Base-by-base conservation (phyloP, 1,140 invertebrate genomes). In the Acromyrmex heyeri region DNA sequence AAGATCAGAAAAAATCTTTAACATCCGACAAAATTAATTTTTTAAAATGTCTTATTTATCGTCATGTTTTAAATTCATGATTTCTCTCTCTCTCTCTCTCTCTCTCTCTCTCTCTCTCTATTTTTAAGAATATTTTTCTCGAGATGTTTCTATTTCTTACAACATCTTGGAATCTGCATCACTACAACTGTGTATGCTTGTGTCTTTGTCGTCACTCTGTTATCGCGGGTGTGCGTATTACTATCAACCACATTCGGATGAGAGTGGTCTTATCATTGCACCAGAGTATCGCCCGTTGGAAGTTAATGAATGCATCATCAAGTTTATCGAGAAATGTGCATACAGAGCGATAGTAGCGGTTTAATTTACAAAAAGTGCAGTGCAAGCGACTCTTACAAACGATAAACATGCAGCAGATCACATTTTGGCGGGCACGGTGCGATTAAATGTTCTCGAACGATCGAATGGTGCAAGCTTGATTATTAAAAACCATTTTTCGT, bases 221-320 rank as follows among this genome's bases (percentile, higher is more conserved):
- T 76, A 85, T 85, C 82, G 73, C 55, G 79, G n/a, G 12, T 53
- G 69, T 69, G 38, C 59, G 21, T 78, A 53, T 65, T 61, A 16
- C 18, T 85, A 85, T 85, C 82, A 57, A 30, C 73, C 48, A 61
- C 48, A 48, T 67, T 85, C 59, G 21, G 24, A 57, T 18, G 59
- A 55, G 59, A 77, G 48, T 18, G 30, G 61, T 16, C 48, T 85
- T 85, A 85, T 85, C 82, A 77, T 2, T 24, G 55, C 50, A 30
- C 55, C 44, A 18, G 55, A 76, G 59, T 62, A 53, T 57, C 81
- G 57, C 38, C 14, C 61, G 73, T 85, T 85, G 73, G 10, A 57
- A 78, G 73, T 65, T 85, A 85, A 85, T 85, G 73, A 85, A 85
- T 78, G 82, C 82, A 85, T 85, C 73, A 85, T 85, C 82, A 85